phyloP scores from a whole-genome alignment of 2,113 vertebrate species.

The Alectura lathami region DNA sequence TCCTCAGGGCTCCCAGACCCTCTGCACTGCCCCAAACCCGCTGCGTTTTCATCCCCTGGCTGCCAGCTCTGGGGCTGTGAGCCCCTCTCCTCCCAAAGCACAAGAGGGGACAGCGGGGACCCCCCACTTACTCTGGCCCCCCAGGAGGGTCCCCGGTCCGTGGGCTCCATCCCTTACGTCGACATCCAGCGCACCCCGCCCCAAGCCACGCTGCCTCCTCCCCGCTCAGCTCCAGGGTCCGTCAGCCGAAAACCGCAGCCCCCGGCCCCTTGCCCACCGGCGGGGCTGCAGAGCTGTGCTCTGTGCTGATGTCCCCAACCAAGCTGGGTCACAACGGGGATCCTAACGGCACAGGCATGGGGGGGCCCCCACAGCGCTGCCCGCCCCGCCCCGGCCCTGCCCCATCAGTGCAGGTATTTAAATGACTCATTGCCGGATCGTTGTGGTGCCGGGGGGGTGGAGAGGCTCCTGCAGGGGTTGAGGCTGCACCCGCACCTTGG shows the following conservation, averaged over 20 bases:
- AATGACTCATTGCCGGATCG: not conserved
- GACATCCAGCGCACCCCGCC: too few species aligned
- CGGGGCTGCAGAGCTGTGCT: too few species aligned
- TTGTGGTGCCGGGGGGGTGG: not conserved
- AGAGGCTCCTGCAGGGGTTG: not conserved
- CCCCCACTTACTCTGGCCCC: fast-evolving
- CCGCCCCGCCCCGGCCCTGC: not conserved
- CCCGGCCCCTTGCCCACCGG: too few species aligned
- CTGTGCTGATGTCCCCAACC: too few species aligned
- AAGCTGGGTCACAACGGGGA: not conserved
- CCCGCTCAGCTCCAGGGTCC: too few species aligned
- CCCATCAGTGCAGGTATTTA: conserved; percentile 4
- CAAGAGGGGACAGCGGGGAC: not conserved
- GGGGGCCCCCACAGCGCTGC: not conserved
- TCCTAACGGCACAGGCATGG: not conserved
- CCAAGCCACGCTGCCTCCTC: not conserved
- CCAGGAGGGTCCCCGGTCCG: not conserved
- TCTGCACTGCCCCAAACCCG: not conserved
- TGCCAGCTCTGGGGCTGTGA: not conserved
- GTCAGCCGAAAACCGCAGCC: too few species aligned
- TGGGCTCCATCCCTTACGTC: not conserved
- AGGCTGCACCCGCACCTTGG: not conserved
- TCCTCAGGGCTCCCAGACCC: not conserved
- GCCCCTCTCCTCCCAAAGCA: not conserved
- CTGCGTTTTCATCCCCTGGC: not conserved